phyloP scores from a whole-genome alignment of 1,140 invertebrate genomes.

The Mycetomoellerius zeteki region DNA sequence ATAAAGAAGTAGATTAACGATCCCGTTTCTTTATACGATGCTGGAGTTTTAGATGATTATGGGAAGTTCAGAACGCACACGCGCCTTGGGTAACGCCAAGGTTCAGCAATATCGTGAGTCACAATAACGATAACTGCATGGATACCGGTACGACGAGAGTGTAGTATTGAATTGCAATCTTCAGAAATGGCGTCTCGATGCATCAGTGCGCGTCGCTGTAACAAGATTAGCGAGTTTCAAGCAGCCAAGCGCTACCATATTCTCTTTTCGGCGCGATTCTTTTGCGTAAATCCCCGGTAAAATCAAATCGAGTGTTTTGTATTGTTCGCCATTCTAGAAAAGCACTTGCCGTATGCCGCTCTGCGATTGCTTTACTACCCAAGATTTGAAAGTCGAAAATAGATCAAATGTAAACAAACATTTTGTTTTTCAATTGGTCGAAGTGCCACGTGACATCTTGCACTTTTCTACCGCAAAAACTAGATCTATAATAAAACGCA shows the following conservation, averaged over 20 bases:
- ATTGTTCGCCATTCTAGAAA: slow-evolving; percentile 16
- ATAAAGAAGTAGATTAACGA: slow-evolving; percentile 74
- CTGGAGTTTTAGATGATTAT: slow-evolving; percentile 60
- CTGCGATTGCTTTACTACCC: neutral
- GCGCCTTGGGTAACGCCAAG: slow-evolving; percentile 49
- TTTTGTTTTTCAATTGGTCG: neutral
- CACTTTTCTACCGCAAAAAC: neutral
- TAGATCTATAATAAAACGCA: neutral
- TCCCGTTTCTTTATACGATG: slow-evolving; percentile 72
- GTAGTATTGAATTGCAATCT: slow-evolving; percentile 74
- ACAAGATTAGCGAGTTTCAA: slow-evolving; percentile 58
- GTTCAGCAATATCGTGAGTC: slow-evolving; percentile 70
- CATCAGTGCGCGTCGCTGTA: slow-evolving; percentile 29
- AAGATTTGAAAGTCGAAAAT: slow-evolving; percentile 1
- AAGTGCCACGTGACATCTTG: neutral
- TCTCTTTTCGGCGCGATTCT: slow-evolving; percentile 42
- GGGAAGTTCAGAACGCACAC: slow-evolving; percentile 32
- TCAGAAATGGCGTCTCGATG: slow-evolving; percentile 60
- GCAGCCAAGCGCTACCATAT: slow-evolving; percentile 22
- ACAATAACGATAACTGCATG: slow-evolving; percentile 73
- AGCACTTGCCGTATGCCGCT: neutral
- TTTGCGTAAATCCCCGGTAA: slow-evolving; percentile 22
- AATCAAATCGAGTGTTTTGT: slow-evolving; percentile 43
- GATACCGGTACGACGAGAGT: slow-evolving; percentile 52
- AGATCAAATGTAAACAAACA: neutral